Conservation (phyloP, 2,113 vertebrate species). For the Paratilapia polleni region DNA sequence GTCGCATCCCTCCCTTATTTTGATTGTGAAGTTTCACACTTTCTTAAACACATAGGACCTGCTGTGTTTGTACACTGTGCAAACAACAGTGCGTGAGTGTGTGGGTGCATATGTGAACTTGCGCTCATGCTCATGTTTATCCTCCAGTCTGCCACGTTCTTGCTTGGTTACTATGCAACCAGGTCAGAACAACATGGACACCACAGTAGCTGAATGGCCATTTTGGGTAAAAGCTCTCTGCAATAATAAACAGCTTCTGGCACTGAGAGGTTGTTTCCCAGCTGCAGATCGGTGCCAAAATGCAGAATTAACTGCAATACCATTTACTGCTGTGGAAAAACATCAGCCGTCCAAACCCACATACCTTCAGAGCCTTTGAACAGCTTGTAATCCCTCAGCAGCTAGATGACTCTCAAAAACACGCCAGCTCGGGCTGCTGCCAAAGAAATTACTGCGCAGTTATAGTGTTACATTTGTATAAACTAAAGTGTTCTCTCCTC, state of each 20-base stretch:
- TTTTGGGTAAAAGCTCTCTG: conserved; percentile 79
- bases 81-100: conserved; percentile 11
- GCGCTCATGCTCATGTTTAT: conserved; percentile 46
- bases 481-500: conserved; percentile 47
- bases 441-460: conserved; percentile 66
- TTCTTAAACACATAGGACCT: conserved; percentile 30
- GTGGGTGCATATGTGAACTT: conserved; percentile 26
- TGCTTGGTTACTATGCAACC: conserved; percentile 73
- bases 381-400: conserved; percentile 75
- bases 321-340: conserved; percentile 79
- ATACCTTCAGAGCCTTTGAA: conserved; percentile 77
- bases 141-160: conserved; percentile 59
- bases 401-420: conserved; percentile 68
- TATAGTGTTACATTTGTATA: conserved; percentile 61
- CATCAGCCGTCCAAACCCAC: conserved; percentile 74
- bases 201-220: conserved; percentile 78
- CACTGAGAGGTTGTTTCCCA: conserved; percentile 75
- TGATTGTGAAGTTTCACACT: conserved; percentile 29
- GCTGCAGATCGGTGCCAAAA: conserved; percentile 73
- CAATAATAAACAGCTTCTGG: conserved; percentile 79
- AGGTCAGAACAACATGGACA: conserved; percentile 73
- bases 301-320: conserved; percentile 78
- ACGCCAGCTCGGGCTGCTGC: conserved; percentile 56
- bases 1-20: conserved; percentile 3
- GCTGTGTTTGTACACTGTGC: conserved; percentile 32